Evolutionary conservation across 2,113 vertebrate species (phyloP), one percentile per base, ranked within the genome.

Genomic region (Nicator chloris): DNA sequence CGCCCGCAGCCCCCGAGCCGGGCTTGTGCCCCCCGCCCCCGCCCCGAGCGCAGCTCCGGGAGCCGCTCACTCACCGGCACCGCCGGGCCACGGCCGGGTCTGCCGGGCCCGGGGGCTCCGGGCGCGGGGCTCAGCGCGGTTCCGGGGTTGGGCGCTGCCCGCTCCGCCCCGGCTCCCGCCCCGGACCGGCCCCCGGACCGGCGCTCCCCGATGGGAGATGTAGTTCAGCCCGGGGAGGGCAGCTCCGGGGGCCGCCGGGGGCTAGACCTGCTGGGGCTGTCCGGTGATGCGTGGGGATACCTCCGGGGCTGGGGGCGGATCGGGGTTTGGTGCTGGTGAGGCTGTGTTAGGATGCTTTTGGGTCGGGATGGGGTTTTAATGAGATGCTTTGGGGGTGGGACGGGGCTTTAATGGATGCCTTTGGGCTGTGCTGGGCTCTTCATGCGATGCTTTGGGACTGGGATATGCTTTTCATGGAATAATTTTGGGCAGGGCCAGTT

Each of bases 91-190:
- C 31, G 47, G 44, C 53, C 5, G 73, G 66, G 30, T 59, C 44
- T 4, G 65, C 65, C 35, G 56, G 22, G 31, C 21, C 54, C 56
- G 45, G 65, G 80, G 56, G 45, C 56, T 61, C 33, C 57, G 66
- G 66, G 20, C 31, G 39, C 66, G 45, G 56, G 26, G 60, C 76
- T 61, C n/a, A 14, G 13, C 37, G 56, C 50, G 24, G 71, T 85
- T 71, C 86, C 87, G 91, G 70, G 86, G 71, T 61, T 77, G 92
- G 65, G 51, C 59, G 27, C 76, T 71, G 40, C 37, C 57, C 65
- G 23, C 83, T 15, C 88, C 80, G 85, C 73, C 61, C 68, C 56
- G 42, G 57, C 63, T 18, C 70, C 77, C 23, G 64, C 76, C 63
- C 33, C 15, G 65, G 37, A 45, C 37, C 71, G 40, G 40, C 63